Evolutionary conservation across 2,797 vertebrate species (phyloP).

Genomic region (Sylvilagus floridanus): DNA sequence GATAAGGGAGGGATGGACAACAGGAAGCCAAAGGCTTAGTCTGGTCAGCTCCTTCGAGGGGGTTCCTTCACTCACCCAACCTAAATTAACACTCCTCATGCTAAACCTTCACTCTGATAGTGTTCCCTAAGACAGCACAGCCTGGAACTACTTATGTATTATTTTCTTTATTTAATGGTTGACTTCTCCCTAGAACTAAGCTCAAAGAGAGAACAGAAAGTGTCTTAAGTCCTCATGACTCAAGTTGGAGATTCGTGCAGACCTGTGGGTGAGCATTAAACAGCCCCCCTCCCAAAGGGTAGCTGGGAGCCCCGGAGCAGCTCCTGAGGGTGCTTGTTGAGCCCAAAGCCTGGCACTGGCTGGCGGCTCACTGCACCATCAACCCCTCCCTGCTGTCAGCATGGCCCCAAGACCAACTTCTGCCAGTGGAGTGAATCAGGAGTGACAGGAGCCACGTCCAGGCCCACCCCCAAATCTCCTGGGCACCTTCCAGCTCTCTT

Average conservation of each 20-base stretch:
- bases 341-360: neutral
- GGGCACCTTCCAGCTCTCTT: neutral
- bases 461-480: neutral
- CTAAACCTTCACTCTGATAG: neutral
- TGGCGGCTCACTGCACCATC: neutral
- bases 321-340: neutral
- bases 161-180: neutral
- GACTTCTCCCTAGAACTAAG: no score
- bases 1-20: neutral
- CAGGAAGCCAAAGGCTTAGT: neutral
- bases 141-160: neutral
- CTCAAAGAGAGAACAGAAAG: neutral
- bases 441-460: neutral
- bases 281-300: no score
- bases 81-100: neutral
- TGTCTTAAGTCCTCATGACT: neutral
- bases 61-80: neutral
- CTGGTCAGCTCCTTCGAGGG: neutral
- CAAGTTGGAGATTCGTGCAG: neutral
- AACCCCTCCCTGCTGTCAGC: neutral
- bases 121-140: neutral
- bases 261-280: neutral
- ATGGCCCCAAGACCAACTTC: neutral
- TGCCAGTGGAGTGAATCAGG: neutral
- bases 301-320: neutral